These are phyloP conservation scores for Platysteira castanea DNA, from an alignment of 2,113 vertebrate genomes.

Conservation along the genomic window DNA sequence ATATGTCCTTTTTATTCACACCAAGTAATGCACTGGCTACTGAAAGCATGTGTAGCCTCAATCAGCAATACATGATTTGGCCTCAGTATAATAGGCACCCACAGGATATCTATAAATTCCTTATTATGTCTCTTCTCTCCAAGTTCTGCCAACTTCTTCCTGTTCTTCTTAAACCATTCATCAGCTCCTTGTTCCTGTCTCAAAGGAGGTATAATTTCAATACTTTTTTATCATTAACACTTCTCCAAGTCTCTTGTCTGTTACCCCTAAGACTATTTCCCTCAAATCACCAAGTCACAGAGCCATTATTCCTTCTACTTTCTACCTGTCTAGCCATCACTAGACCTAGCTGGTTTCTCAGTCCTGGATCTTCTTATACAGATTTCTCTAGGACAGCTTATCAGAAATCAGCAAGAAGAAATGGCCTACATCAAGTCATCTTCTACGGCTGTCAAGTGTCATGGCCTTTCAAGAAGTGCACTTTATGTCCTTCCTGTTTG, in stretches of 20 bases:
- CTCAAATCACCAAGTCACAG: neutral
- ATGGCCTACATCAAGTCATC: neutral
- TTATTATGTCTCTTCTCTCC: neutral
- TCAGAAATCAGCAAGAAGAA: neutral
- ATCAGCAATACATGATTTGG: neutral
- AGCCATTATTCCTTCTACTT: neutral
- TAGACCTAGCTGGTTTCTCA: neutral
- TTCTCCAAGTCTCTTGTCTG: neutral
- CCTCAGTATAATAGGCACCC: neutral
- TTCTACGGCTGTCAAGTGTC: neutral
- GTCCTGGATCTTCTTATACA: neutral
- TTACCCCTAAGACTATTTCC: neutral
- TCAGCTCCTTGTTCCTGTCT: neutral
- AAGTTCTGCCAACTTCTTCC: neutral
- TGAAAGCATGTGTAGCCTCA: neutral
- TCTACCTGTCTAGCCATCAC: neutral
- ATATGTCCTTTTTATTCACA: constrained; percentile 1
- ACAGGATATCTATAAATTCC: neutral
- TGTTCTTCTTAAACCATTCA: neutral
- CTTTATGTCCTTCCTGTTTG: neutral
- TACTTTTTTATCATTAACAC: neutral
- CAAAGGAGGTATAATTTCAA: neutral
- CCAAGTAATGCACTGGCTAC: neutral
- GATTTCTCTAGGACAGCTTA: neutral
- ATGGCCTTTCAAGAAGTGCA: neutral